Evolutionary conservation across 2,113 vertebrate genomes (phyloP), one percentile per base, ranked within the genome.

Genomic region (Daphoenositta chrysoptera): DNA sequence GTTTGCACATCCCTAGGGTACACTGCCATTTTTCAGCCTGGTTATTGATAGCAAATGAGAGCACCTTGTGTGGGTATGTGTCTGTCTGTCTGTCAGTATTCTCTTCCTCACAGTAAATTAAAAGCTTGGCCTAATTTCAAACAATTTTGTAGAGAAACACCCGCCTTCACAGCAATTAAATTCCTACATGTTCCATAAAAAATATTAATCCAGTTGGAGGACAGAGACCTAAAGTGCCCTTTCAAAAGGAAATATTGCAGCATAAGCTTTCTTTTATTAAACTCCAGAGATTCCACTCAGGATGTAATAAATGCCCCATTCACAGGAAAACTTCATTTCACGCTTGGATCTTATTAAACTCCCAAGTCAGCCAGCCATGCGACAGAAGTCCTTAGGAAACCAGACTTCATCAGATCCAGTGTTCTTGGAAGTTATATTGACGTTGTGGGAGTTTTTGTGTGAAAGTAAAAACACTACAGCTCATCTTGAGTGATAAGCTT

Each of bases 221-320:
- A 92, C 72, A 92, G 61, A 82, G 61, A 89, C 89, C 83, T 93
- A 28, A 96, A 91, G 65, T 87, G 83, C 80, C 94, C 86, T 95
- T 94, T 90, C 93, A 75, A 89, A 95, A 94, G 83, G 95, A 97
- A 89, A 92, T 94, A 94, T 68, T 96, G 77, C 89, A 89, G 42
- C 51, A 64, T 73, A 83, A 90, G 51, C 56, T 94, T 94, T 94
- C 72, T 92, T 96, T 94, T 96, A 97, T 96, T 96, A 96, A 97
- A 92, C 91, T 92, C 95, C 13, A 58, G 96, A 87, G 96, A 89
- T 81, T 93, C 94, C 75, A 78, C 72, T 64, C 64, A 44, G 93
- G 80, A 71, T 92, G 80, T 94, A 96, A 95, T 94, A 96, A 97
- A 94, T 68, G 83, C 69, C 82, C 64, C 69, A 75, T 92, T 94